phyloP scores from a whole-genome alignment of 37 sponge, comb jelly and placozoan species.

The Axinella damicornis region DNA sequence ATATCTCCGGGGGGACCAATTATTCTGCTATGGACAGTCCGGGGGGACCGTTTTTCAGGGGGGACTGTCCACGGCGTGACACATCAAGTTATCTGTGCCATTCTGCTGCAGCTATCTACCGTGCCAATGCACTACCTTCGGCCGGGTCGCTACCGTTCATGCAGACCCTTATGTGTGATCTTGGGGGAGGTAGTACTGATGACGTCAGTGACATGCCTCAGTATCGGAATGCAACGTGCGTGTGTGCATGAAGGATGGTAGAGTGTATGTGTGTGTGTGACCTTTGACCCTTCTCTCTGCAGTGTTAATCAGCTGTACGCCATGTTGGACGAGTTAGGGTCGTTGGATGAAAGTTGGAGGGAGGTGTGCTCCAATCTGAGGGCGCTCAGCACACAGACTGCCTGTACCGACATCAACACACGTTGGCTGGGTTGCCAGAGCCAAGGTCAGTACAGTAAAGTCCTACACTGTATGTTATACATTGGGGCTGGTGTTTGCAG shows the following conservation, averaged over 20 bases:
- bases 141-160: conserved; percentile 96
- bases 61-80: too few species aligned
- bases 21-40: too few species aligned
- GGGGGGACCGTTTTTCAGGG: too few species aligned
- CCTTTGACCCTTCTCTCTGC: background rate
- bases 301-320: conserved; percentile 35
- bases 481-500: too few species aligned
- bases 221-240: conserved; percentile 77
- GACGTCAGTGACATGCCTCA: conserved; percentile 58
- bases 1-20: too few species aligned
- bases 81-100: too few species aligned
- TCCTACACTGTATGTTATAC: too few species aligned
- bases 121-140: conserved; percentile 90
- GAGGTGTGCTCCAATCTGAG: conserved; percentile 16
- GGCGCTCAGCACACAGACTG: background rate
- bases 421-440: background rate
- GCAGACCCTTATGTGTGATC: conserved; percentile 92
- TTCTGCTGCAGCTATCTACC: conserved; percentile 69
- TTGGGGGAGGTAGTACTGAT: background rate
- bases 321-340: conserved; percentile 23
- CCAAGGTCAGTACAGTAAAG: conserved; percentile 7
- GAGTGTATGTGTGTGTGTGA: too few species aligned
- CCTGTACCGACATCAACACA: background rate
- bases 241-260: too few species aligned
- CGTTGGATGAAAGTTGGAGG: conserved; percentile 23